Conservation (phyloP, 1,140 invertebrate genomes). For the Pogonus chalceus region DNA sequence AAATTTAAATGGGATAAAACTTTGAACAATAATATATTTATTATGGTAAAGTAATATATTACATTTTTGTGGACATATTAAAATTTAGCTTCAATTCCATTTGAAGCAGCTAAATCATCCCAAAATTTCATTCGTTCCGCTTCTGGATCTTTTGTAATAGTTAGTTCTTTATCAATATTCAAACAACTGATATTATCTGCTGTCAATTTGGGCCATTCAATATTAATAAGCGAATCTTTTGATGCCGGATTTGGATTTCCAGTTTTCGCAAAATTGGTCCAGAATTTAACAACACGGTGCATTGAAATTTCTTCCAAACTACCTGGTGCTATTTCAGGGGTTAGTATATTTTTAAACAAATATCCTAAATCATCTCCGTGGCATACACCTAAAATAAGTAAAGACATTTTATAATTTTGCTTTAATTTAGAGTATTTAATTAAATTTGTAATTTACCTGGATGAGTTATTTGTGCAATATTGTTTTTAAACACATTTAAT, state of each 20-base stretch:
- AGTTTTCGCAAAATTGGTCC: conserved; percentile 44
- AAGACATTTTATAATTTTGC: not conserved
- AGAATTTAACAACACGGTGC: conserved; percentile 43
- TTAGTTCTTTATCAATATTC: conserved; percentile 38
- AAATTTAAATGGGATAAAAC: too few species aligned
- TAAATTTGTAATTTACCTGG: conserved; percentile 5
- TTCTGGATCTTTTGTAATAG: conserved; percentile 35
- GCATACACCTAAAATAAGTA: conserved; percentile 35
- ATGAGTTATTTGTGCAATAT: conserved; percentile 16
- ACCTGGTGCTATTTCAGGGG: conserved; percentile 29
- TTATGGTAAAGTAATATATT: too few species aligned
- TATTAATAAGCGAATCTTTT: conserved; percentile 26
- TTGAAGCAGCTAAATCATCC: conserved; percentile 31
- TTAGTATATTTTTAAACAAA: conserved; percentile 43
- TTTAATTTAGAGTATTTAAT: not conserved
- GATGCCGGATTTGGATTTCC: conserved; percentile 37
- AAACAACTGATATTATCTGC: conserved; percentile 38
- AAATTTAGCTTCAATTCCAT: conserved; percentile 10
- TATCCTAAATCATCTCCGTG: conserved; percentile 57
- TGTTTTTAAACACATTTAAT: conserved; percentile 43
- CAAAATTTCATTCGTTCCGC: conserved; percentile 40
- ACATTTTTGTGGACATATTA: too few species aligned
- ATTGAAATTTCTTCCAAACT: conserved; percentile 30
- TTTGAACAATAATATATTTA: too few species aligned
- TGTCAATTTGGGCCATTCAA: conserved; percentile 39